phyloP scores from a whole-genome alignment of 2,888 invertebrate genomes.

The Drosophila buzzatii region DNA sequence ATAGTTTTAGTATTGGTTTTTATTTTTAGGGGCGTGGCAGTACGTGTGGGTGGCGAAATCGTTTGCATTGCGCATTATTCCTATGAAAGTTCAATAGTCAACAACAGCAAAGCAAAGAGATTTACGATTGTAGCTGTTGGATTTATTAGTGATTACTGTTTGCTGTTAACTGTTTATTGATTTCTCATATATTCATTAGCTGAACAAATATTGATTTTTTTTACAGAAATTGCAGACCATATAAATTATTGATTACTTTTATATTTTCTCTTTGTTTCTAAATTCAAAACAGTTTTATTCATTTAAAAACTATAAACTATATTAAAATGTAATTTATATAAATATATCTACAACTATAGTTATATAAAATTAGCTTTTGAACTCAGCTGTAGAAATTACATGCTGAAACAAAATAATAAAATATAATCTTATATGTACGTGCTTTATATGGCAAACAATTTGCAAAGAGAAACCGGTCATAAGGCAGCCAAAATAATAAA shows the following conservation, averaged over 20 bases:
- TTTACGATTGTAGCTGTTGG: not conserved
- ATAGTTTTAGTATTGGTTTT: not conserved
- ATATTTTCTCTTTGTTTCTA: not conserved
- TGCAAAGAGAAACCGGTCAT: not conserved
- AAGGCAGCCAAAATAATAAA: not conserved
- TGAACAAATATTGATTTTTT: not conserved
- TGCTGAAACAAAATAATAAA: not conserved
- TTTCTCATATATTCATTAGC: not conserved
- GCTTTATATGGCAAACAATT: not conserved
- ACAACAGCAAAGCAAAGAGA: slow-evolving; percentile 4
- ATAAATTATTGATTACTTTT: not conserved
- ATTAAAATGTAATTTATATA: not conserved
- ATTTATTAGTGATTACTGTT: not conserved
- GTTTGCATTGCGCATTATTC: slow-evolving; percentile 22
- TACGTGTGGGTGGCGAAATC: slow-evolving; percentile 2
- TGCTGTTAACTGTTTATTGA: not conserved
- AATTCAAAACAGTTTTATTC: no score
- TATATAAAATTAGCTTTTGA: not conserved
- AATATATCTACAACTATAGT: not conserved
- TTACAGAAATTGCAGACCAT: not conserved
- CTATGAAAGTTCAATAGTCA: slow-evolving; percentile 9
- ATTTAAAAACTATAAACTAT: no score
- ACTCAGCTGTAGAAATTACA: not conserved
- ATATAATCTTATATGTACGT: not conserved
- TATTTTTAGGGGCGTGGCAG: slow-evolving; percentile 17